These are phyloP conservation scores for Pogonocichla stellata DNA, from an alignment of 2,113 vertebrate species.

Conservation along the genomic window DNA sequence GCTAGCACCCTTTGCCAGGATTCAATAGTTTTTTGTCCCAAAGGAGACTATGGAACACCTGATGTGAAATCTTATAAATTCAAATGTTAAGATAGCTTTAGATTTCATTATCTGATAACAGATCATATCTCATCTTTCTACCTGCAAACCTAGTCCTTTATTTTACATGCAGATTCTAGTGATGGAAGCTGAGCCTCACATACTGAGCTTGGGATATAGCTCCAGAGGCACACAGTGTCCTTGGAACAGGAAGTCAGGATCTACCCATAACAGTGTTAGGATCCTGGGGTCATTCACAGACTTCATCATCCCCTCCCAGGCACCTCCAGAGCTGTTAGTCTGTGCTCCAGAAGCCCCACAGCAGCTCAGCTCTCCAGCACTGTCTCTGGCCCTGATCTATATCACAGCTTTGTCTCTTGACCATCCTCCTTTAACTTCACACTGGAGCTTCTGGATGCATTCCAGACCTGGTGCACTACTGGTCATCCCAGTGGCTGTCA, in stretches of 20 bases:
- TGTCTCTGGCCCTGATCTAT: background rate
- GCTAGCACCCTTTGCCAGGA: background rate
- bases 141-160: background rate
- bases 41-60: background rate
- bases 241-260: background rate
- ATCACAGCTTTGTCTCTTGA: background rate
- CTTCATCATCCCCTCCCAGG: background rate
- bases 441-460: background rate
- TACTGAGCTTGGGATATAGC: background rate
- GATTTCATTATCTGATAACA: slow-evolving; percentile 33
- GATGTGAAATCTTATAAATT: background rate
- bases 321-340: background rate
- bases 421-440: background rate
- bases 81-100: background rate
- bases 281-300: background rate
- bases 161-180: background rate
- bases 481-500: fast-evolving
- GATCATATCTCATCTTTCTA: background rate
- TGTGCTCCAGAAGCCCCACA: background rate
- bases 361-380: fast-evolving
- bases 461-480: background rate
- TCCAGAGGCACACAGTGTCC: fast-evolving
- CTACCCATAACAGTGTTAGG: background rate
- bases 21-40: background rate
- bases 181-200: background rate